Evolutionary conservation across 2,113 vertebrate species (phyloP).

Genomic region (Paradisaea rubra): DNA sequence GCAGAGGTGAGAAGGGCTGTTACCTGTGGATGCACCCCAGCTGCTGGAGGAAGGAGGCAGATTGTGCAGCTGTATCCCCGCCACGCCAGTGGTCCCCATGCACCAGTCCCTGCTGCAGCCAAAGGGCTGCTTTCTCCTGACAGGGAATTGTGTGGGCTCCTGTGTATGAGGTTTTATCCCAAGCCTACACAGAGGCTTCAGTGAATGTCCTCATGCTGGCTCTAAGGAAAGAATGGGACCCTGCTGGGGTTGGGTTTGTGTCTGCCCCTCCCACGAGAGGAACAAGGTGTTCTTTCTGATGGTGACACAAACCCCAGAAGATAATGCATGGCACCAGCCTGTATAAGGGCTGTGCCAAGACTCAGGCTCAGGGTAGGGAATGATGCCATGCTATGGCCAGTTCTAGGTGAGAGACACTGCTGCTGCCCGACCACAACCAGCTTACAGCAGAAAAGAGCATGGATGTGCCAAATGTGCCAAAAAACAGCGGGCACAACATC

Average conservation of each 20-base stretch:
- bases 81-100: fast-evolving
- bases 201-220: background rate
- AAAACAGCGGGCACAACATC: fast-evolving
- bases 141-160: background rate
- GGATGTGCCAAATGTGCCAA: background rate
- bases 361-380: fast-evolving
- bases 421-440: background rate
- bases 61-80: background rate
- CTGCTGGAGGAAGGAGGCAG: background rate
- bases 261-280: background rate
- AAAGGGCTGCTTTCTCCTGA: background rate
- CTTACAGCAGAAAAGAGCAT: fast-evolving
- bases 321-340: fast-evolving
- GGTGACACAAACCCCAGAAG: background rate
- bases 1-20: background rate
- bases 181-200: background rate
- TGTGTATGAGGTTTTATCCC: background rate
- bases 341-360: background rate
- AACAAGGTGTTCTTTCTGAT: background rate
- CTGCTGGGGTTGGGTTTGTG: background rate
- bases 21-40: background rate
- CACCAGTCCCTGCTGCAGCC: background rate
- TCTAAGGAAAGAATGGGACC: background rate
- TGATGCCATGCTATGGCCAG: background rate
- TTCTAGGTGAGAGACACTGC: background rate